These are phyloP conservation scores for Plumapathes pennacea DNA, from an alignment of 92 coral and sea anemone genomes.

Conservation along the genomic window DNA sequence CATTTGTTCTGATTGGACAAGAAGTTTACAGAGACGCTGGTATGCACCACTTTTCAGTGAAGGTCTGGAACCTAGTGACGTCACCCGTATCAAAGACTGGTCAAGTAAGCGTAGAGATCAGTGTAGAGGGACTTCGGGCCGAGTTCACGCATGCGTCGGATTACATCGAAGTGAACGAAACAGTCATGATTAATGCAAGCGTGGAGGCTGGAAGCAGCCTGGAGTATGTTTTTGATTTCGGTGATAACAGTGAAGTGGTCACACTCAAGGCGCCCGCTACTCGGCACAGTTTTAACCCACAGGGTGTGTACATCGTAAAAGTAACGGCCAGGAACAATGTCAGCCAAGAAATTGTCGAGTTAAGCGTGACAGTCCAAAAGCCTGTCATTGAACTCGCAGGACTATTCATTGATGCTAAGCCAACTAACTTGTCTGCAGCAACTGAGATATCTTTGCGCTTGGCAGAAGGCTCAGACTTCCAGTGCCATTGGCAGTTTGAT, in stretches of 20 bases:
- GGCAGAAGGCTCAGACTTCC: slow-evolving; percentile 42
- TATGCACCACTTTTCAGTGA: slow-evolving; percentile 6
- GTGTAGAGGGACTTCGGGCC: slow-evolving; percentile 18
- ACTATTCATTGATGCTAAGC: slow-evolving; percentile 5
- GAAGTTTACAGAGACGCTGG: slow-evolving; percentile 25
- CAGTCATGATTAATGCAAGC: slow-evolving; percentile 1
- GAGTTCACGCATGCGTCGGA: slow-evolving; percentile 4
- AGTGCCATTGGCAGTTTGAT: slow-evolving; percentile 52
- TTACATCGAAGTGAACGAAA: slow-evolving; percentile 25
- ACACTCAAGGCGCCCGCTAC: not conserved
- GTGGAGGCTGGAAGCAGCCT: slow-evolving; percentile 21
- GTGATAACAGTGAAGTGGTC: slow-evolving; percentile 6
- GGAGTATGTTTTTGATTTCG: slow-evolving; percentile 27
- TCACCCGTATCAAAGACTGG: slow-evolving; percentile 4
- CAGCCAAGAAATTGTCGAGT: slow-evolving; percentile 9
- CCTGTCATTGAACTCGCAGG: slow-evolving; percentile 17
- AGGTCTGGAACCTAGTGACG: slow-evolving; percentile 38
- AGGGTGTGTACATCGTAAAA: slow-evolving; percentile 25
- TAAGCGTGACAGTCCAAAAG: slow-evolving; percentile 10
- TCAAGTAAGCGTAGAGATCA: slow-evolving; percentile 37
- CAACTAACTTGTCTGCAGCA: slow-evolving; percentile 16
- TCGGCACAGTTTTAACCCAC: slow-evolving; percentile 31
- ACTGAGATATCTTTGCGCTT: slow-evolving; percentile 9
- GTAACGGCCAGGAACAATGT: slow-evolving; percentile 47
- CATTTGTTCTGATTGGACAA: slow-evolving; percentile 1